phyloP scores from a whole-genome alignment of 2,888 invertebrate species.

The Cenopis cana region DNA sequence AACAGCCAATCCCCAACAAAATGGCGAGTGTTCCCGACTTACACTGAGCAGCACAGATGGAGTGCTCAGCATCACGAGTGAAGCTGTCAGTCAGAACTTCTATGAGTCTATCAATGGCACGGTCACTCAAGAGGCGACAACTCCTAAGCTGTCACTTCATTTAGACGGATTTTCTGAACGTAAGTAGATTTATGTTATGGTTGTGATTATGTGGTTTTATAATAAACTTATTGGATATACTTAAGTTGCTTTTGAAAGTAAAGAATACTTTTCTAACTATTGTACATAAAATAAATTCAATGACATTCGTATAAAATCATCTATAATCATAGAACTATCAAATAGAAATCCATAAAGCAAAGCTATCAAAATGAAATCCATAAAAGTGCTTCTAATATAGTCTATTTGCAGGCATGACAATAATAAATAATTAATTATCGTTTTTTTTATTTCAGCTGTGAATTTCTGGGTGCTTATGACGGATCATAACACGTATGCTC shows the following conservation, averaged over 20 bases:
- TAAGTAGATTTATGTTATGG: constrained; percentile 51
- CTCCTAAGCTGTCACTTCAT: constrained; percentile 56
- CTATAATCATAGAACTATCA: too few species aligned
- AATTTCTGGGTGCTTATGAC: constrained; percentile 64
- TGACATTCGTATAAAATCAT: too few species aligned
- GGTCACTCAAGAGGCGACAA: constrained; percentile 49
- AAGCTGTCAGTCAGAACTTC: constrained; percentile 64
- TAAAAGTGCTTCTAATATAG: too few species aligned
- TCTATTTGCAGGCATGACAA: too few species aligned
- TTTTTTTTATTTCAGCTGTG: constrained; percentile 54
- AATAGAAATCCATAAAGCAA: too few species aligned
- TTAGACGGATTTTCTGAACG: constrained; percentile 50
- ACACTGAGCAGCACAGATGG: constrained; percentile 49
- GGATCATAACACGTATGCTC: constrained; percentile 53
- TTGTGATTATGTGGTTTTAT: background rate
- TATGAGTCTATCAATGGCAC: constrained; percentile 54
- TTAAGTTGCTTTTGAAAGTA: too few species aligned
- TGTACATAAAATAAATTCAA: too few species aligned
- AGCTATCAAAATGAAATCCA: too few species aligned
- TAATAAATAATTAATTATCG: background rate
- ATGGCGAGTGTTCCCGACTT: constrained; percentile 63
- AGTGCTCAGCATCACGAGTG: constrained; percentile 49
- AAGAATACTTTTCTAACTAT: too few species aligned
- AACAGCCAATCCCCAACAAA: constrained; percentile 51
- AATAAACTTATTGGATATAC: background rate